phyloP scores from a whole-genome alignment of 2,113 vertebrate species.

The Acanthisitta chloris region DNA sequence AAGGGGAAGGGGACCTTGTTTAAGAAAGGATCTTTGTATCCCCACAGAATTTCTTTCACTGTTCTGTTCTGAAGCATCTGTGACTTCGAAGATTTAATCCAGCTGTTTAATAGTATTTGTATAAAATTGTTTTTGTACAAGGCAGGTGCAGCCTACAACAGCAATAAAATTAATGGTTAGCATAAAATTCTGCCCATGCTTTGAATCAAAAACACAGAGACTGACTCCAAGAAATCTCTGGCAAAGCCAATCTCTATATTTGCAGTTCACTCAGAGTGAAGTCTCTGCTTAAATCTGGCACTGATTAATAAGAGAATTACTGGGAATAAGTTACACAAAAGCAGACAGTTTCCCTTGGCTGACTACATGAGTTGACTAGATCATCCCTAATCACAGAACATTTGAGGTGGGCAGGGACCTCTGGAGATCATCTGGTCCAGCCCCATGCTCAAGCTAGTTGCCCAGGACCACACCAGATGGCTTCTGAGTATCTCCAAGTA shows the following conservation, averaged over 20 bases:
- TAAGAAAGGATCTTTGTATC: slow-evolving; percentile 85
- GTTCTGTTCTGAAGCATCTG: slow-evolving; percentile 83
- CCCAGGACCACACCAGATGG: not conserved
- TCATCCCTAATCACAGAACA: not conserved
- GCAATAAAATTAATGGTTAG: not conserved
- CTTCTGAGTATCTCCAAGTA: not conserved
- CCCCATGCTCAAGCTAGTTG: not conserved
- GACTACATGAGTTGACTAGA: not conserved
- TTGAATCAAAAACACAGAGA: not conserved
- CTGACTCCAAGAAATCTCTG: not conserved
- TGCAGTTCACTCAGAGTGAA: not conserved
- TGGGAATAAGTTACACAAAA: not conserved
- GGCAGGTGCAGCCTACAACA: slow-evolving; percentile 77
- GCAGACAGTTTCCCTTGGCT: not conserved
- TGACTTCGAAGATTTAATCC: slow-evolving; percentile 73
- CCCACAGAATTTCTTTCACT: slow-evolving; percentile 89
- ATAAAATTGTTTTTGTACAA: not conserved
- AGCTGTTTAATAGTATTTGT: slow-evolving; percentile 50
- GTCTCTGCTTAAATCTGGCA: not conserved
- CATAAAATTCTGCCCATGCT: not conserved
- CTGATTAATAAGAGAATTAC: not conserved
- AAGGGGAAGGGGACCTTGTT: slow-evolving; percentile 34
- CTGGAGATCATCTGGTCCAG: not conserved
- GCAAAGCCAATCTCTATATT: not conserved
- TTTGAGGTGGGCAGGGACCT: not conserved